Conservation (phyloP, 1,140 invertebrate species). For the Bombus impatiens region DNA sequence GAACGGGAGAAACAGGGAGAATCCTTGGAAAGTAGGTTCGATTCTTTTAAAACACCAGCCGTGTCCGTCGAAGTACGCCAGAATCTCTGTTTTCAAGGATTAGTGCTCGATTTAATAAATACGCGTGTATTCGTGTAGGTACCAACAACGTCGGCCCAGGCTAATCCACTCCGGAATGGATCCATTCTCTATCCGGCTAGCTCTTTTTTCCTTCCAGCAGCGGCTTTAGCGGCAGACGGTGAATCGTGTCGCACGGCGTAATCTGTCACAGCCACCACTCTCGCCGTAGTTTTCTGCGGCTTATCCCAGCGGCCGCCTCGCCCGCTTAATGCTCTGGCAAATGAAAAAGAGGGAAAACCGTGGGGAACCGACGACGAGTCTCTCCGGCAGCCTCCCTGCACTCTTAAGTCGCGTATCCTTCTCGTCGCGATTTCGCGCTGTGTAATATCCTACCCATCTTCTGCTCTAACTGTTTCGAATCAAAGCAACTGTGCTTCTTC, state of each 20-base stretch:
- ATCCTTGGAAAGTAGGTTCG: not conserved
- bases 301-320: slow-evolving; percentile 78
- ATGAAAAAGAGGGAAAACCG: slow-evolving; percentile 57
- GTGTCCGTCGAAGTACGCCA: slow-evolving; percentile 16
- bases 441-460: slow-evolving; percentile 30
- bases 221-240: slow-evolving; percentile 65
- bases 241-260: slow-evolving; percentile 71
- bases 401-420: slow-evolving; percentile 38
- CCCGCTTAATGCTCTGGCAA: slow-evolving; percentile 75
- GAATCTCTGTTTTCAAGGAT: slow-evolving; percentile 40
- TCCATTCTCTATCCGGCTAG: slow-evolving; percentile 53
- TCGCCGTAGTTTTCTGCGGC: slow-evolving; percentile 75
- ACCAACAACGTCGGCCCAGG: slow-evolving; percentile 53
- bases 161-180: slow-evolving; percentile 66
- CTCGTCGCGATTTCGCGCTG: slow-evolving; percentile 40
- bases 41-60: slow-evolving; percentile 18
- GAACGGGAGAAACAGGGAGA: not conserved
- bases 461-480: not conserved
- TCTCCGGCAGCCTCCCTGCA: not conserved
- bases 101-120: slow-evolving; percentile 62
- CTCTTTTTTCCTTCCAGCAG: slow-evolving; percentile 52
- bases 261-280: slow-evolving; percentile 80
- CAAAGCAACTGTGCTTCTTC: not conserved
- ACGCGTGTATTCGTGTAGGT: slow-evolving; percentile 67
- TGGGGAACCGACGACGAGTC: not conserved